Evolutionary conservation across 2,113 vertebrate genomes (phyloP).

Genomic region (Sphaerodactylus townsendi): DNA sequence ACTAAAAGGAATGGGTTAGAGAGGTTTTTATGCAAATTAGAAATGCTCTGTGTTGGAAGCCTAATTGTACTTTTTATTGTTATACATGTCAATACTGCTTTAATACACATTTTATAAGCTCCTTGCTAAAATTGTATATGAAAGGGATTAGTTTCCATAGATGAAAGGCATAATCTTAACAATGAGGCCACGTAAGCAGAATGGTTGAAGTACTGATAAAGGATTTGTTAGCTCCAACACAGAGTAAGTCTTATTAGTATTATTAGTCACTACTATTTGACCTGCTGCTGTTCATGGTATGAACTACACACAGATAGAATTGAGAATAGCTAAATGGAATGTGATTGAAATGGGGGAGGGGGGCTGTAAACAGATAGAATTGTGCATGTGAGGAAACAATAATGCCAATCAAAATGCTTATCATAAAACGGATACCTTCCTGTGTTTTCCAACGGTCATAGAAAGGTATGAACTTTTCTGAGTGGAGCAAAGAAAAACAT

Average conservation of each 20-base stretch:
- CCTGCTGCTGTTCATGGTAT: constrained; percentile 59
- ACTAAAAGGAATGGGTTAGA: constrained; percentile 78
- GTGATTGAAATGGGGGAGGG: constrained; percentile 31
- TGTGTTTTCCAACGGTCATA: constrained; percentile 24
- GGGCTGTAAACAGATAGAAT: constrained; percentile 50
- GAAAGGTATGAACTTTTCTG: constrained; percentile 28
- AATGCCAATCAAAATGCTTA: constrained; percentile 30
- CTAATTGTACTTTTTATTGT: constrained; percentile 86
- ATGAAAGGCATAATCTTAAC: constrained; percentile 83
- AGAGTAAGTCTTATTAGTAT: constrained; percentile 76
- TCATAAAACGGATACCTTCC: constrained; percentile 17
- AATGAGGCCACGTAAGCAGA: constrained; percentile 77
- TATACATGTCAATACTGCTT: constrained; percentile 83
- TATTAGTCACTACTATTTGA: constrained; percentile 75
- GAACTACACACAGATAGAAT: constrained; percentile 27
- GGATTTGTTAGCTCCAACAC: constrained; percentile 75
- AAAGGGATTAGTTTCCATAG: constrained; percentile 78
- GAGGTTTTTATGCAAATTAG: constrained; percentile 82
- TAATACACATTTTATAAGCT: constrained; percentile 84
- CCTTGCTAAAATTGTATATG: constrained; percentile 82
- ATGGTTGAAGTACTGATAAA: constrained; percentile 79
- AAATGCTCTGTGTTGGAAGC: constrained; percentile 79
- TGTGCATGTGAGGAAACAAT: constrained; percentile 8
- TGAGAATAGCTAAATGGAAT: constrained; percentile 9
- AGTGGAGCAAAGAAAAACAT: constrained; percentile 27